These are phyloP conservation scores for Cyprinodon diabolis DNA, from an alignment of 2,797 vertebrate species.

Conservation along the genomic window DNA sequence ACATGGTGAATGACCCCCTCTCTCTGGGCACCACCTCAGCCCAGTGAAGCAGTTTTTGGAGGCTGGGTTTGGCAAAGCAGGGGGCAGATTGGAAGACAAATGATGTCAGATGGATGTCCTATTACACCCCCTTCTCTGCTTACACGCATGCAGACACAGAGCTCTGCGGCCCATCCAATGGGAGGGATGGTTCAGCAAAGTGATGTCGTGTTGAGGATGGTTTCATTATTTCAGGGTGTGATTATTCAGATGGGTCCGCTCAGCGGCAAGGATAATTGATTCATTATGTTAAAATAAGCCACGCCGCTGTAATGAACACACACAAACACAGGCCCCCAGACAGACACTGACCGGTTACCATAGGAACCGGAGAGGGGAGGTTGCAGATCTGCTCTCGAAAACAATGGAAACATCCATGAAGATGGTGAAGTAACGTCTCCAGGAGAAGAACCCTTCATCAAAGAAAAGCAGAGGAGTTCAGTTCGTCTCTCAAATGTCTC, in stretches of 20 bases:
- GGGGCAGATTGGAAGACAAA: conserved; percentile 56
- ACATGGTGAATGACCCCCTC: not conserved
- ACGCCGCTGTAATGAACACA: conserved; percentile 47
- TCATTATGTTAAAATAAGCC: conserved; percentile 66
- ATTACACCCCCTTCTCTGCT: conserved; percentile 27
- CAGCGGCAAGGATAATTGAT: conserved; percentile 61
- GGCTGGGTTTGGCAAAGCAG: conserved; percentile 42
- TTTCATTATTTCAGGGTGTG: conserved; percentile 6
- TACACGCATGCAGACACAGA: conserved; percentile 27
- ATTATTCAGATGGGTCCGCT: conserved; percentile 58
- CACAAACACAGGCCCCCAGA: conserved; percentile 48
- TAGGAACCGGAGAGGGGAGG: conserved; percentile 66
- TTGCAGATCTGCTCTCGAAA: conserved; percentile 50
- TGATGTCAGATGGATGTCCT: conserved; percentile 61
- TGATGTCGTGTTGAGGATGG: not conserved
- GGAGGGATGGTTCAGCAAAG: conserved; percentile 25
- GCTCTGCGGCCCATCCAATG: conserved; percentile 12
- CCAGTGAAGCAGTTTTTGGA: conserved; percentile 34
- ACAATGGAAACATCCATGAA: conserved; percentile 60
- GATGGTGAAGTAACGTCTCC: conserved; percentile 41
- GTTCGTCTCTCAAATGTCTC: conserved; percentile 20
- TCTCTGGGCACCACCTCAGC: conserved; percentile 7
- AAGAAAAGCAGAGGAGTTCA: conserved; percentile 13
- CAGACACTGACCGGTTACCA: conserved; percentile 63
- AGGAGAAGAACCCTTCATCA: conserved; percentile 39